Evolutionary conservation across 92 coral and sea anemone genomes (phyloP).

Genomic region (Porites lobata): DNA sequence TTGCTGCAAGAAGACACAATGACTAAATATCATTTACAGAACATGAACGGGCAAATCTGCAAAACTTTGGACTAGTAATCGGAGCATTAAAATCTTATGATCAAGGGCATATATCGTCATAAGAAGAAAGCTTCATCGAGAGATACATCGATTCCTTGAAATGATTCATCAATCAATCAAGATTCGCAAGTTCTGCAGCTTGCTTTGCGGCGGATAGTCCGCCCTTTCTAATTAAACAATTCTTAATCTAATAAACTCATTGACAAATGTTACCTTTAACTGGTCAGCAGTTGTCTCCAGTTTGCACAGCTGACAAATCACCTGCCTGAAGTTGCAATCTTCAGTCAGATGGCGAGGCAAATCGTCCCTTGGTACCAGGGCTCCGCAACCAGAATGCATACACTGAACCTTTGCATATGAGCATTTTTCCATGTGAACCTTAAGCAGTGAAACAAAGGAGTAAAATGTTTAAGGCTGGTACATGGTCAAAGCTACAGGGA

Average conservation of each 20-base stretch:
- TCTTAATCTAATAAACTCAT: too few species aligned
- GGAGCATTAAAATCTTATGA: too few species aligned
- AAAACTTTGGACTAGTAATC: background rate
- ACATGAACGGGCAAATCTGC: too few species aligned
- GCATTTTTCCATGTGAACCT: constrained; percentile 56
- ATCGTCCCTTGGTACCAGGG: constrained; percentile 34
- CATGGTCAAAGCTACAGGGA: too few species aligned
- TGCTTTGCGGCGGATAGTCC: too few species aligned
- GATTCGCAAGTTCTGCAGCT: too few species aligned
- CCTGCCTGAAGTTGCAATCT: constrained; percentile 61
- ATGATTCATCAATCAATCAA: too few species aligned
- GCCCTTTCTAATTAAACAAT: too few species aligned
- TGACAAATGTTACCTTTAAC: constrained; percentile 6
- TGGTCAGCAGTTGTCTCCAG: constrained; percentile 29
- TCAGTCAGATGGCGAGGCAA: constrained; percentile 53
- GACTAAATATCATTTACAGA: background rate
- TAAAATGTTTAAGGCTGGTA: background rate
- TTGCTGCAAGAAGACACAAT: constrained; percentile 3
- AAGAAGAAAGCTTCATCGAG: too few species aligned
- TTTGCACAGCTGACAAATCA: constrained; percentile 42
- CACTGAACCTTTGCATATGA: constrained; percentile 57
- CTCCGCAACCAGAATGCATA: constrained; percentile 56
- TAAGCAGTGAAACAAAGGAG: background rate
- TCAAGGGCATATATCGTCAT: too few species aligned
- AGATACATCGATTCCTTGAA: too few species aligned